Conservation (phyloP, 2,113 vertebrate genomes). For the Carassius gibelio region DNA sequence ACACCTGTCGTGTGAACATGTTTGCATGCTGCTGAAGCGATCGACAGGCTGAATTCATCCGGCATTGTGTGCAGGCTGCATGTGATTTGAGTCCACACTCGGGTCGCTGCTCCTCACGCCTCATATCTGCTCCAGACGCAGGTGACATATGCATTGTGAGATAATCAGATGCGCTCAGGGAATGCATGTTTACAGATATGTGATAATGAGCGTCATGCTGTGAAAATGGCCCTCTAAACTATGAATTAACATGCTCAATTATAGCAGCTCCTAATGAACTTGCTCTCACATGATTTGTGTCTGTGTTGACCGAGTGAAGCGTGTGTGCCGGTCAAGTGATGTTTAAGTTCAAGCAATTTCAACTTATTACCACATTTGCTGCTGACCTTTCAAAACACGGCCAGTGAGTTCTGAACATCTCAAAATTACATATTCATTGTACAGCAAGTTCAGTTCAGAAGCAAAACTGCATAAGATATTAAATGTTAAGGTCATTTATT, state of each 20-base stretch:
- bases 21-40: background rate
- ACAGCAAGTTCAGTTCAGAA: background rate
- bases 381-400: background rate
- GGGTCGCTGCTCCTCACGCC: background rate
- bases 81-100: background rate
- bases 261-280: background rate
- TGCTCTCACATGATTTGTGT: background rate
- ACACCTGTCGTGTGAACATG: background rate
- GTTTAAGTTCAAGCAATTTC: background rate
- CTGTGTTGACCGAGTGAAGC: background rate
- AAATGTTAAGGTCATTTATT: background rate
- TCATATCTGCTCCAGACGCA: slow-evolving; percentile 21
- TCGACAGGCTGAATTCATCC: background rate
- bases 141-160: slow-evolving; percentile 24
- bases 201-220: slow-evolving; percentile 67
- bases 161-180: slow-evolving; percentile 60
- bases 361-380: background rate
- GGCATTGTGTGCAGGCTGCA: background rate
- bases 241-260: background rate
- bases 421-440: background rate
- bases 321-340: background rate
- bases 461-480: background rate
- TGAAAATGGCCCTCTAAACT: background rate
- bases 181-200: slow-evolving; percentile 64
- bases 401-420: background rate